Conservation (phyloP, 2,113 vertebrate species). For the Sander lucioperca region DNA sequence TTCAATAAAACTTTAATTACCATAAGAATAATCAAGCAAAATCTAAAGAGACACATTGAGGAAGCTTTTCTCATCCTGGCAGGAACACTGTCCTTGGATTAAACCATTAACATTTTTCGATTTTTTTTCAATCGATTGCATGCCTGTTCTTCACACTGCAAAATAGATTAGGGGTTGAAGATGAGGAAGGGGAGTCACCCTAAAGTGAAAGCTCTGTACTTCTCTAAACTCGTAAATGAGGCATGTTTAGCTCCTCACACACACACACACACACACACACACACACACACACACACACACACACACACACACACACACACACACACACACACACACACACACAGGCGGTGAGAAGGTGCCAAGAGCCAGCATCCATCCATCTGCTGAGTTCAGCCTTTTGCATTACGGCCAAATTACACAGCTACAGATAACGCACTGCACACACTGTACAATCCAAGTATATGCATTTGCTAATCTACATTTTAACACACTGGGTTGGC, state of each 20-base stretch:
- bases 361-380: conserved; percentile 69
- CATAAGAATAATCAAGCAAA: not conserved
- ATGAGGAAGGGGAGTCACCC: conserved; percentile 26
- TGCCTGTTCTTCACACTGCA: not conserved
- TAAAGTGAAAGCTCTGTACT: conserved; percentile 15
- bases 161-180: conserved; percentile 1
- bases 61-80: not conserved
- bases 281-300: conserved; percentile 10
- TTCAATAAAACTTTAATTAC: not conserved
- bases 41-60: not conserved
- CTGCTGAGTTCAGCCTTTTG: conserved; percentile 69
- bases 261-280: not conserved
- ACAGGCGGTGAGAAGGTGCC: conserved; percentile 52
- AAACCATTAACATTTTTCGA: not conserved
- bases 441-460: conserved; percentile 41
- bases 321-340: not conserved
- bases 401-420: conserved; percentile 53
- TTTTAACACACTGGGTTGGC: conserved; percentile 15
- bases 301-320: conserved; percentile 12
- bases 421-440: conserved; percentile 39
- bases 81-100: conserved; percentile 23
- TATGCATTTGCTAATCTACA: conserved; percentile 44
- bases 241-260: conserved; percentile 39
- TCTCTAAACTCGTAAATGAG: conserved; percentile 38
- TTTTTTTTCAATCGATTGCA: not conserved